A percentile compares a stretch with the other conserved stretches of the same genome.
Conservation (phyloP, 2,113 vertebrate genomes). For the Bubo bubo region DNA sequence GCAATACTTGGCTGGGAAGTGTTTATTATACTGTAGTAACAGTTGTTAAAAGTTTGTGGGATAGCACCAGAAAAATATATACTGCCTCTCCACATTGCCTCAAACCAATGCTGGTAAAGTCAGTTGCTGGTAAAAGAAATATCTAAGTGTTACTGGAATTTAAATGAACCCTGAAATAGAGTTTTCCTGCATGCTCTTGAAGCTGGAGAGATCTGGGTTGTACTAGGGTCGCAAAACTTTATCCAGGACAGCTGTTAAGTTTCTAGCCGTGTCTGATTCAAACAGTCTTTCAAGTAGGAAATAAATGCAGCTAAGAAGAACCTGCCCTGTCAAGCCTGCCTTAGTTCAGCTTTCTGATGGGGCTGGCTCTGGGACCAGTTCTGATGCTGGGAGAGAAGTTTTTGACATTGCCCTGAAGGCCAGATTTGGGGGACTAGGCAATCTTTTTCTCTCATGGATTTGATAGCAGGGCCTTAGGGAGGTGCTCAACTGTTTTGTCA, state of each 20-base stretch:
- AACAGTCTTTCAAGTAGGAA: background rate
- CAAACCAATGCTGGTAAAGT: background rate
- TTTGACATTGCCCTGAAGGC: background rate
- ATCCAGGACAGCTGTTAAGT: background rate
- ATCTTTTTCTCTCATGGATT: background rate
- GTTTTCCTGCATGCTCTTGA: background rate
- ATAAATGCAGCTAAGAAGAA: background rate
- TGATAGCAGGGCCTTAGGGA: background rate
- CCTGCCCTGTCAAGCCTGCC: background rate
- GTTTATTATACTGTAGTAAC: background rate
- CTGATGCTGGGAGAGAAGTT: background rate
- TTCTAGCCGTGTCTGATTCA: background rate
- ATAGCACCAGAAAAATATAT: background rate
- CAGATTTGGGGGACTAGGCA: background rate
- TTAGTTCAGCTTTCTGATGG: background rate
- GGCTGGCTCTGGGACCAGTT: background rate
- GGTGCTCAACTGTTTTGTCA: background rate
- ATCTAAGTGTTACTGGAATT: background rate
- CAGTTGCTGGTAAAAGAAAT: background rate
- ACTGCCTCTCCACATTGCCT: background rate
- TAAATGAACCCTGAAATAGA: background rate
- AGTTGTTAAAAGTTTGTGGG: background rate
- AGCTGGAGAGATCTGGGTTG: background rate
- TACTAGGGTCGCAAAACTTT: background rate
- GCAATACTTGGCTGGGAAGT: background rate